These are phyloP conservation scores for Megalopta genalis DNA, from an alignment of 1,140 invertebrate species.

Conservation along the genomic window DNA sequence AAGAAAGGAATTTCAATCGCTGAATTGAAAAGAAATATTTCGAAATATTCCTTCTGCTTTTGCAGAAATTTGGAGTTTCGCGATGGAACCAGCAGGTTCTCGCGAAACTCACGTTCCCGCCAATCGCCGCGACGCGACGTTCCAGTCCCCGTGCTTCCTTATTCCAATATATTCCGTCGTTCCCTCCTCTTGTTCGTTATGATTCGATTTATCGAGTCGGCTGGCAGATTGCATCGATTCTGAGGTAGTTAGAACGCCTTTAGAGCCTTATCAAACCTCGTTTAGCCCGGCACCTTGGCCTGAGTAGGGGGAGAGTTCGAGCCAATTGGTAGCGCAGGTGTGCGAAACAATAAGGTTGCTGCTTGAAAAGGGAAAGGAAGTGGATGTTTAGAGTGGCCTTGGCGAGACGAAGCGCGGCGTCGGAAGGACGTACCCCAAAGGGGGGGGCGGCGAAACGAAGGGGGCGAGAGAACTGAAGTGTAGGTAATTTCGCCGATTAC, in stretches of 20 bases:
- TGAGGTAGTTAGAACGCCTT: constrained; percentile 36
- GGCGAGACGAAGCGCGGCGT: background rate
- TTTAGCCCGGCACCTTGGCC: constrained; percentile 36
- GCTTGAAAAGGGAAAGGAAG: constrained; percentile 40
- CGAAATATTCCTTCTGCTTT: no score
- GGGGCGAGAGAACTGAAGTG: background rate
- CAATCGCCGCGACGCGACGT: no score
- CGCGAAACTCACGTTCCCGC: no score
- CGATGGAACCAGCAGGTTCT: no score
- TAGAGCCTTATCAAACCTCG: constrained; percentile 40
- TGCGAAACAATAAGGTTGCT: constrained; percentile 55
- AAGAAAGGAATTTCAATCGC: no score
- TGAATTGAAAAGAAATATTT: no score
- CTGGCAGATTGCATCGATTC: constrained; percentile 48
- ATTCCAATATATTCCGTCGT: background rate
- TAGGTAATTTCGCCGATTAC: constrained; percentile 60
- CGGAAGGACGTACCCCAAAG: background rate
- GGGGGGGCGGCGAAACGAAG: background rate
- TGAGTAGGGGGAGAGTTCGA: background rate
- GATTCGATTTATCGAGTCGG: constrained; percentile 34
- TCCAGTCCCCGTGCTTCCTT: background rate
- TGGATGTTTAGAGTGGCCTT: constrained; percentile 26
- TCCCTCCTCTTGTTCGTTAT: background rate
- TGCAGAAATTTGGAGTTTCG: no score
- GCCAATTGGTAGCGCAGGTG: constrained; percentile 62